Percentiles rank a stretch among this genome's conserved stretches.
These are phyloP conservation scores for Melanerpes aurifrons DNA, from an alignment of 2,113 vertebrate species.

Conservation along the genomic window DNA sequence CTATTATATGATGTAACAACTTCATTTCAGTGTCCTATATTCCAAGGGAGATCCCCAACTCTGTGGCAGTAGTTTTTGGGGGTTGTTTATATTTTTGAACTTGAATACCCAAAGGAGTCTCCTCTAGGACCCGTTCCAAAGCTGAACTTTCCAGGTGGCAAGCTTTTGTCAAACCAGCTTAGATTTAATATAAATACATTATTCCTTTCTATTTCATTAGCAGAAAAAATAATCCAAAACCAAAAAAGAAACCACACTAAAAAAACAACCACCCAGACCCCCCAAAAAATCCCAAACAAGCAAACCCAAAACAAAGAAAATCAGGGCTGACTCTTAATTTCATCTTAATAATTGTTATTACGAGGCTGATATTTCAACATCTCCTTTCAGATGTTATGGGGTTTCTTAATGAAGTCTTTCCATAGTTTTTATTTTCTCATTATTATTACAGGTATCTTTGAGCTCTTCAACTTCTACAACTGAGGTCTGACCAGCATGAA, in stretches of 20 bases:
- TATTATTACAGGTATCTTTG: not conserved
- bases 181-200: not conserved
- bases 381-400: not conserved
- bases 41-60: not conserved
- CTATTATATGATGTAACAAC: not conserved
- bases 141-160: not conserved
- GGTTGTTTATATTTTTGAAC: not conserved
- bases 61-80: fast-evolving
- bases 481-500: not conserved
- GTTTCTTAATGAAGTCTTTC: not conserved
- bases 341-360: not conserved
- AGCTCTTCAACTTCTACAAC: not conserved
- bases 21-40: not conserved
- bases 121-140: not conserved
- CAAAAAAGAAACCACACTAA: too few species aligned
- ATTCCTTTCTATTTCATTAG: not conserved
- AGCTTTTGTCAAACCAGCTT: not conserved
- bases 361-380: not conserved
- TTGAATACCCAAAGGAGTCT: not conserved
- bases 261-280: too few species aligned
- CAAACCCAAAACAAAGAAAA: not conserved
- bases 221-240: too few species aligned
- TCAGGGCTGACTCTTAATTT: not conserved
- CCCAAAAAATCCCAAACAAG: not conserved
- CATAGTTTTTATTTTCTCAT: not conserved